These are phyloP conservation scores for Thamnophis sirtalis DNA, from an alignment of 2,113 vertebrate species.

Conservation along the genomic window DNA sequence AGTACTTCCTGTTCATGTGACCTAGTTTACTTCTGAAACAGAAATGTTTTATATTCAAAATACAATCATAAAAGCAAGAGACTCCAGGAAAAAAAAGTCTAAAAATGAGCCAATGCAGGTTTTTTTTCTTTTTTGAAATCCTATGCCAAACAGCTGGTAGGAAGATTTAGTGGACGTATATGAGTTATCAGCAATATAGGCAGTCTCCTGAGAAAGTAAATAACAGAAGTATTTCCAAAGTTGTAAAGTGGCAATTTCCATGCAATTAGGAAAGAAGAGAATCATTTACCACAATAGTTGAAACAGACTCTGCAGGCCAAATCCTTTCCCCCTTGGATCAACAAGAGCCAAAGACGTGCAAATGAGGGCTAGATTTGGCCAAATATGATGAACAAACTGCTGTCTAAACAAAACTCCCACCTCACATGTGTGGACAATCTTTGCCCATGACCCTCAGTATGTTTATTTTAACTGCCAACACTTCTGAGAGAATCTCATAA, in stretches of 20 bases:
- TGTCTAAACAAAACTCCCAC: constrained; percentile 49
- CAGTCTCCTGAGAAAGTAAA: not conserved
- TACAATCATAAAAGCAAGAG: constrained; percentile 14
- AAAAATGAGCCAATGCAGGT: constrained; percentile 11
- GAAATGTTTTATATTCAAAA: constrained; percentile 1
- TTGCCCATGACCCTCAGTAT: constrained; percentile 62
- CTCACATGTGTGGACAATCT: constrained; percentile 31
- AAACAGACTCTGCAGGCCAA: constrained; percentile 58
- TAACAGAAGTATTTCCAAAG: not conserved
- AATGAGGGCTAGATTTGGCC: constrained; percentile 54
- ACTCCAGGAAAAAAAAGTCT: constrained; percentile 2
- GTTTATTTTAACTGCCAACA: constrained; percentile 62
- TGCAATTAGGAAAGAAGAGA: constrained; percentile 49
- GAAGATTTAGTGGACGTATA: not conserved
- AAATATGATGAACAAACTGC: constrained; percentile 34
- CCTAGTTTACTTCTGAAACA: constrained; percentile 17
- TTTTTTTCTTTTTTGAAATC: constrained; percentile 6
- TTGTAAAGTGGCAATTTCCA: constrained; percentile 29
- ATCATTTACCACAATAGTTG: constrained; percentile 47
- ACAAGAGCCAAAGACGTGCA: constrained; percentile 14
- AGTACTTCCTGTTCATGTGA: constrained; percentile 30
- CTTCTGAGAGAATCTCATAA: constrained; percentile 49
- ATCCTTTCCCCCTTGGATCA: constrained; percentile 42
- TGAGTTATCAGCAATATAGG: constrained; percentile 34
- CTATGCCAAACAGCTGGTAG: not conserved